Conservation (phyloP, 2,113 vertebrate genomes). For the Indri indri region DNA sequence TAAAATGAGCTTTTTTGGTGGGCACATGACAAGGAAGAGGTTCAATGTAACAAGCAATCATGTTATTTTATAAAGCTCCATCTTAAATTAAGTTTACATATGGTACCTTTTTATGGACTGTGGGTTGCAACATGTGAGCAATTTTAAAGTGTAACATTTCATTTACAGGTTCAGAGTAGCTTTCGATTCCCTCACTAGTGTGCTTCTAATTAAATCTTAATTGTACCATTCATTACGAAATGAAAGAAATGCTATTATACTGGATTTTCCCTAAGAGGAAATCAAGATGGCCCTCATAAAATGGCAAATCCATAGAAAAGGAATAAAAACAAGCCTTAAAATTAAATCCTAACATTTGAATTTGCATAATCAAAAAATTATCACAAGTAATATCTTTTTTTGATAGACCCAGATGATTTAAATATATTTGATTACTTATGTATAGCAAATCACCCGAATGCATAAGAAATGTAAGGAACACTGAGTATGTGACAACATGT, state of each 20-base stretch:
- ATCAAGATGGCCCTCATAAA: conserved; percentile 53
- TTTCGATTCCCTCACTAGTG: conserved; percentile 74
- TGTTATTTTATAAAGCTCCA: conserved; percentile 67
- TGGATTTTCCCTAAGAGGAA: conserved; percentile 68
- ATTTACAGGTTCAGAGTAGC: conserved; percentile 78
- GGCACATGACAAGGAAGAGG: conserved; percentile 64
- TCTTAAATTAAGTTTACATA: conserved; percentile 73
- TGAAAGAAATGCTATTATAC: conserved; percentile 77
- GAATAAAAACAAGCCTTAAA: conserved; percentile 44
- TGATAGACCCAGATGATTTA: conserved; percentile 40
- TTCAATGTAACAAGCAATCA: conserved; percentile 72
- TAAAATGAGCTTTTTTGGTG: conserved; percentile 55
- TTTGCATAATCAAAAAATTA: conserved; percentile 55
- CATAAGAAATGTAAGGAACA: background rate
- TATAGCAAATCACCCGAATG: conserved; percentile 6
- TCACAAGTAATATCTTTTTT: conserved; percentile 15
- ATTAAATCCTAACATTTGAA: conserved; percentile 57
- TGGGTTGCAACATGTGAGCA: conserved; percentile 65
- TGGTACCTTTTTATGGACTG: conserved; percentile 58
- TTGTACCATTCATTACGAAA: conserved; percentile 77
- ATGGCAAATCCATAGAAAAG: conserved; percentile 56
- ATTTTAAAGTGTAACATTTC: conserved; percentile 73
- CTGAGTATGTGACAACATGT: background rate
- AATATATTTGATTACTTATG: conserved; percentile 30
- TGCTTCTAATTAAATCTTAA: conserved; percentile 84